Evolutionary conservation across 2,797 vertebrate species (phyloP).

Genomic region (Podarcis lilfordi): DNA sequence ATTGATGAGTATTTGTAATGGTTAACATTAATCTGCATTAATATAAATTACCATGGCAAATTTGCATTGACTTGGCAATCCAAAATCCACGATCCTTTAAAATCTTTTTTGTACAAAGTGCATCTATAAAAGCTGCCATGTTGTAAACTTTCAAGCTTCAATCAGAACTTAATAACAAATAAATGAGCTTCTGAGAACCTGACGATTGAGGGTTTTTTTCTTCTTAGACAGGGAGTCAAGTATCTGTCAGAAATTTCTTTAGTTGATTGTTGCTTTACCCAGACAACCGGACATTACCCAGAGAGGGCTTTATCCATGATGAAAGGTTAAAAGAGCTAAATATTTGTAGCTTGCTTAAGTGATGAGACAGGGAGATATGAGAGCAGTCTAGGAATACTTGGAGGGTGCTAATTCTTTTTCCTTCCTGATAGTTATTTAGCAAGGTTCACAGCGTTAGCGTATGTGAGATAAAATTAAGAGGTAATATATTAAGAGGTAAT

Average conservation of each 20-base stretch:
- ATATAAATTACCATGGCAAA: neutral
- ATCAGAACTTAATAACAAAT: neutral
- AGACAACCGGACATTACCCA: neutral
- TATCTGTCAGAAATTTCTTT: neutral
- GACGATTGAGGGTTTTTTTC: too few species aligned
- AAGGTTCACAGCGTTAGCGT: neutral
- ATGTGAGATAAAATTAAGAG: neutral
- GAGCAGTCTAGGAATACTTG: neutral
- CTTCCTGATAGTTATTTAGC: neutral
- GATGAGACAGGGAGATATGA: neutral
- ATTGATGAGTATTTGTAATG: neutral
- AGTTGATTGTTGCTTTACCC: neutral
- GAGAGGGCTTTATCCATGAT: neutral
- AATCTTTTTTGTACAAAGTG: neutral
- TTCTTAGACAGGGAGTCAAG: neutral
- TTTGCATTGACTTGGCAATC: neutral
- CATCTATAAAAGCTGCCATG: neutral
- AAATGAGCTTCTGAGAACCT: neutral
- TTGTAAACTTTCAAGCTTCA: neutral
- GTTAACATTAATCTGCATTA: neutral
- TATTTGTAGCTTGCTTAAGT: conserved; percentile 2
- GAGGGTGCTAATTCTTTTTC: neutral
- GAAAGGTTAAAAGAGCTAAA: neutral
- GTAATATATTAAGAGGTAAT: neutral
- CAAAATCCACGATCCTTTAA: neutral